These are phyloP conservation scores for Paramisgurnus dabryanus DNA, from an alignment of 2,113 vertebrate genomes.

Conservation along the genomic window DNA sequence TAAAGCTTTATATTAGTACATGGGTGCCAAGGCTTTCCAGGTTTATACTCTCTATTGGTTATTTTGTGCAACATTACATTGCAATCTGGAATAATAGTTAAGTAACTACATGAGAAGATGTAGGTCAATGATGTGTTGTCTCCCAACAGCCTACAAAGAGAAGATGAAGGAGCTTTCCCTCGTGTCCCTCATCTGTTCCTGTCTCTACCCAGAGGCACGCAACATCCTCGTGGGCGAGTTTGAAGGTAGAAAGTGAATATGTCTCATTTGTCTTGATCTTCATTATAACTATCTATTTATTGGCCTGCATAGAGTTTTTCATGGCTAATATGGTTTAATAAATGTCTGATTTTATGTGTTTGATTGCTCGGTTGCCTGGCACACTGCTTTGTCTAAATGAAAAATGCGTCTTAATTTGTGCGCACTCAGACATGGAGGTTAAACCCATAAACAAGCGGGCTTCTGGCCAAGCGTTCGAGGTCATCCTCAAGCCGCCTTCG, in stretches of 20 bases:
- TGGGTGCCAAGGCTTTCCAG: too few species aligned
- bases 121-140: conserved; percentile 58
- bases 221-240: conserved; percentile 85
- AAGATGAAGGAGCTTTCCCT: conserved; percentile 92
- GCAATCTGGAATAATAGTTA: conserved; percentile 54
- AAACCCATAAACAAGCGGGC: conserved; percentile 88
- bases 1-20: neutral
- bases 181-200: conserved; percentile 88
- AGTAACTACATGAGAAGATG: conserved; percentile 50
- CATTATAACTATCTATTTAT: conserved; percentile 7
- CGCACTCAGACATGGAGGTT: conserved; percentile 85
- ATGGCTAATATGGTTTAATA: conserved; percentile 14
- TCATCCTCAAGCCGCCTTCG: conserved; percentile 86
- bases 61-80: conserved; percentile 52
- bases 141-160: conserved; percentile 87
- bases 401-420: conserved; percentile 1
- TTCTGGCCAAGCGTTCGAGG: conserved; percentile 88
- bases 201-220: conserved; percentile 86
- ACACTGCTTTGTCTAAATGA: neutral
- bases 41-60: conserved; percentile 5
- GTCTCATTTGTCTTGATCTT: neutral
- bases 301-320: neutral
- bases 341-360: conserved; percentile 31
- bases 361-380: neutral
- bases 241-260: conserved; percentile 75